A percentile compares a stretch with the other conserved stretches of the same genome.
Evolutionary conservation across 2,113 vertebrate genomes (phyloP).

Genomic region (Noctilio leporinus): DNA sequence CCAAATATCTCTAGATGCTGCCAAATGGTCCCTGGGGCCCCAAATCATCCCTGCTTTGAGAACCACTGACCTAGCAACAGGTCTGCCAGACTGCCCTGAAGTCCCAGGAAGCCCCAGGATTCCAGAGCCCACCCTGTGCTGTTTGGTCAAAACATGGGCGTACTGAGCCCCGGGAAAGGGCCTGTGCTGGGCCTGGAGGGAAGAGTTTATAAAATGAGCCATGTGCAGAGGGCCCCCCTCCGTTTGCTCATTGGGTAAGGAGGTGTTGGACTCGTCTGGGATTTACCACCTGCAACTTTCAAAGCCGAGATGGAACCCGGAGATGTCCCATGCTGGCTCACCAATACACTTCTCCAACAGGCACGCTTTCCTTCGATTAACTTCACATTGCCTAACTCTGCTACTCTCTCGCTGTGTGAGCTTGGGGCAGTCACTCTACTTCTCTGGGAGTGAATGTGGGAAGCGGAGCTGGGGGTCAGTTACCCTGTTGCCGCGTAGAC

Average conservation of each 20-base stretch:
- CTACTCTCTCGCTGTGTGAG: neutral
- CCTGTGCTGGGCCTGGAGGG: neutral
- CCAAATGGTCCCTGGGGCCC: neutral
- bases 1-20: neutral
- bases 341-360: neutral
- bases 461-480: neutral
- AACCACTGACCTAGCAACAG: neutral
- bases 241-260: too few relatives aligned
- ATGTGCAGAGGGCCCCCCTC: accelerated
- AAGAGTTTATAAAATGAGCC: neutral
- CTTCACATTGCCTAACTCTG: neutral
- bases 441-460: neutral
- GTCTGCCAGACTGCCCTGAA: neutral
- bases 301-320: neutral
- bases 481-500: too few relatives aligned
- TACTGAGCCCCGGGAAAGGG: neutral
- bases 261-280: neutral
- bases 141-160: neutral
- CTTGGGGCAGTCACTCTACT: neutral
- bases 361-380: neutral
- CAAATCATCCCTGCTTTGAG: neutral
- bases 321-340: neutral
- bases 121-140: neutral
- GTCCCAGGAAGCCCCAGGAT: neutral
- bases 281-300: neutral